Evolutionary conservation across 2,113 vertebrate species (phyloP), one percentile per base, ranked within the genome.

Genomic region (Oncorhynchus tshawytscha): DNA sequence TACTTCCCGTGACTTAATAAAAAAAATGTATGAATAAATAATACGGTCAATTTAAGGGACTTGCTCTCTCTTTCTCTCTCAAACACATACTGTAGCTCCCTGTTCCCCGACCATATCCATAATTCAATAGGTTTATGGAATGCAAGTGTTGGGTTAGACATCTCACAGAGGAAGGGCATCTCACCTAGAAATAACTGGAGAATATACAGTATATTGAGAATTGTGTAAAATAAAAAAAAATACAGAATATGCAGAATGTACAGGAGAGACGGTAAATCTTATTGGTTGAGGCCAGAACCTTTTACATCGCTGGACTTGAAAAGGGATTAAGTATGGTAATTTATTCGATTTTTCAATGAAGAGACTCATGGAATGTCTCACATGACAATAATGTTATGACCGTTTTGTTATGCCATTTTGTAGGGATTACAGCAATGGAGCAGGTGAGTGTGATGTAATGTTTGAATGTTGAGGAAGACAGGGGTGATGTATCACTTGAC

Each of bases 1-100:
- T 75, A 84, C 70, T 76, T 80, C 81, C 75, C 72, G 75, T 82
- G 77, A 88, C 82, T 90, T 80, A 83, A 85, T 87, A 79, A 88
- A 86, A 89, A 86, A 88, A 69, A 86, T 77, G 82, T 73, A 91
- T 90, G 81, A 90, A 91, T 90, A 90, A 90, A 87, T 91, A 89
- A 91, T 91, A 75, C 84, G 85, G 83, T 71, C 84, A 88, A 84
- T 80, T 86, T 79, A 85, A 91, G 81, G 72, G 81, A 81, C 76
- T 84, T 82, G 85, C 83, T 85, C 64, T 75, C 83, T 67, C 69
- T 34, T 20, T 13, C 5, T 67, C 20, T 34, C 69, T 45, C 27
- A 31, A 54, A 77, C 57, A 39, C 69, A 45, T 20, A 25, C 62
- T 74, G 76, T 76, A 85, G 72, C 73, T 82, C 66, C 72, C 75